Evolutionary conservation across 1,140 invertebrate genomes (phyloP), one percentile per base, ranked within the genome.

Genomic region (Drosophila willistoni): DNA sequence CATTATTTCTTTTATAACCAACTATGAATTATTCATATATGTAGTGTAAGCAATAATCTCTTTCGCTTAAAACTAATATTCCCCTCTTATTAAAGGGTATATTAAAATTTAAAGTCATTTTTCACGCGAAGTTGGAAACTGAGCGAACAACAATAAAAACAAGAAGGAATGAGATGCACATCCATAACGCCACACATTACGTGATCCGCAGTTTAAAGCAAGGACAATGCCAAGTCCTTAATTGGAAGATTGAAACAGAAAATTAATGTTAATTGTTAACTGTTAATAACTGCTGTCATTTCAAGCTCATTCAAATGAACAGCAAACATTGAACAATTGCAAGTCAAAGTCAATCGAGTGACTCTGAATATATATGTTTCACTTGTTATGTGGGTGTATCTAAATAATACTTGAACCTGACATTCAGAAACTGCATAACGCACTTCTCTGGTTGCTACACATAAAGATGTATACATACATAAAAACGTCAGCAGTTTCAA

Each of bases 321-420:
- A 39, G 36, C 36, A 13, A 39, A 39, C 36, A 39, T 39, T 51
- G 68, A 29, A 77, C 74, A 85, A 86, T 86, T 86, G 55, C 83
- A 83, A 87, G 64, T 87, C 82, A 87, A 86, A 87, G 82, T 86
- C 82, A 64, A 73, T 64, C 64, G 81, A 79, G 76, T 73, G 65
- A 77, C 36, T 81, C 67, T 68, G 63, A 65, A 22, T 14, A 47
- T 47, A 47, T 9, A 47, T 47, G 9, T 47, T 17, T 47, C 29
- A 19, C 7, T 17, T 47, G 14, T 68, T 63, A 70, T 77, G 82
- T 86, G 82, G 82, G 82, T 69, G 82, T 70, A 56, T 83, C 74
- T 65, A 78, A 71, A 56, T 68, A 86, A 59, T 64, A 73, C 83
- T 89, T 89, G 83, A 87, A 87, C 84, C 84, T 87, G 84, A 87